These are phyloP conservation scores for Pyrgilauda ruficollis DNA, from an alignment of 2,113 vertebrate species.

Conservation along the genomic window DNA sequence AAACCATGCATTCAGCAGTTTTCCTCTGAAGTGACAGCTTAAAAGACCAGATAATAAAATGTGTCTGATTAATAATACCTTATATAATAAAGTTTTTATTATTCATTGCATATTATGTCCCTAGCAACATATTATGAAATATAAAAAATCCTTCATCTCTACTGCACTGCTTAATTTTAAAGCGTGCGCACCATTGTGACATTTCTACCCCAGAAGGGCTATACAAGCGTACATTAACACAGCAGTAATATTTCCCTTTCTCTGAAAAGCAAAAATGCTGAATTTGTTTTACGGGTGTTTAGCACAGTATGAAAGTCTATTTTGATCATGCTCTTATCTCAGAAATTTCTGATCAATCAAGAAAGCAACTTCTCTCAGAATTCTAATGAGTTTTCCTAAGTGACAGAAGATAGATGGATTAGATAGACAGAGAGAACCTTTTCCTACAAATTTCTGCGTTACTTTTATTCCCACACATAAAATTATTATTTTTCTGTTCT, in stretches of 20 bases:
- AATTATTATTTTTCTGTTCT: background rate
- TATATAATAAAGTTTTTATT: background rate
- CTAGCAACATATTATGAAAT: background rate
- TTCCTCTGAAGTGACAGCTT: background rate
- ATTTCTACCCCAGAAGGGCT: background rate
- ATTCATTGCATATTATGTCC: background rate
- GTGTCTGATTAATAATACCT: background rate
- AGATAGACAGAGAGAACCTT: background rate
- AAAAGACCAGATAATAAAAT: background rate
- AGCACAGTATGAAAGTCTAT: background rate
- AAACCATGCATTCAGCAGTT: background rate
- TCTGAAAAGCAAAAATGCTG: background rate
- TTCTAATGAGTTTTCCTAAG: background rate
- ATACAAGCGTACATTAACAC: background rate
- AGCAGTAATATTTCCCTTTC: background rate
- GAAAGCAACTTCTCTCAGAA: background rate
- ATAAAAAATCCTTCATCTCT: background rate
- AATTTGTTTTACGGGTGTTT: background rate
- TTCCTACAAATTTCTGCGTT: background rate
- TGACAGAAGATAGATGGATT: background rate
- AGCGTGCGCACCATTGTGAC: background rate
- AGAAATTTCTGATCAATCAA: background rate
- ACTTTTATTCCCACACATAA: background rate
- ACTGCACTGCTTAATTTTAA: background rate
- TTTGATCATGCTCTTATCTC: background rate